Base-by-base conservation (phyloP, 53 echinoderm and acorn worm genomes). In the Luidia sarsii region DNA sequence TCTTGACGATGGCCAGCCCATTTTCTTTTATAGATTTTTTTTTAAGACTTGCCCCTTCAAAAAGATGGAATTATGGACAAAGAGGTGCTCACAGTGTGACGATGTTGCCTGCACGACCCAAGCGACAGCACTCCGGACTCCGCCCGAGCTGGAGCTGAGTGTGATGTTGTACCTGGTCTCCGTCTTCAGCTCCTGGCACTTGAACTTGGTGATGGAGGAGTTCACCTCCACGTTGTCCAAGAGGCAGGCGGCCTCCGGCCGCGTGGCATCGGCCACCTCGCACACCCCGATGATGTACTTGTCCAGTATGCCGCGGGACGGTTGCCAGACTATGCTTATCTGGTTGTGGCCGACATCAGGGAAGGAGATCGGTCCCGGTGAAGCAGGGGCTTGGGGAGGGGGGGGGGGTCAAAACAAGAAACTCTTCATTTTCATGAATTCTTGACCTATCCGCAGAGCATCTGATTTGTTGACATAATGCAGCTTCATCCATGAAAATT, bases 161-260 rank as follows among this genome's bases (percentile, higher is more conserved):
- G 77, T 77, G 60, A 77, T 43, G 61, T 77, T 77, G 48, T 77
- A 77, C 2, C 32, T 43, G 6, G 77, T 77, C 41, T 16, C 37
- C 2, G 77, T 21, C 22, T 46, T 61, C 31, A 77, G 46, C 18
- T 60, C 60, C 15, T 60, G 48, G 43, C 62, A 59, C 29, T 16
- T 61, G 33, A 61, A 77, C 7, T 60, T 46, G 1, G 77, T 77
- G 35, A 23, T 60, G 41, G 77, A 77, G 4, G 77, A 77, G 32
- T 43, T 77, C 13, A 77, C 77, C 25, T 74, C 45, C 2, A 41
- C 18, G 18, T 20, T 48, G 60, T 48, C 59, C 2, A 30, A 45
- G 7, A 54, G 35, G 60, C 77, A 77, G 31, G 29, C 43, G 10
- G 48, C 46, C 9, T 32, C 19, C 1, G 45, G 60, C 8, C 4